Base-by-base conservation (phyloP, 2,797 vertebrate genomes). In the Anas capensis region DNA sequence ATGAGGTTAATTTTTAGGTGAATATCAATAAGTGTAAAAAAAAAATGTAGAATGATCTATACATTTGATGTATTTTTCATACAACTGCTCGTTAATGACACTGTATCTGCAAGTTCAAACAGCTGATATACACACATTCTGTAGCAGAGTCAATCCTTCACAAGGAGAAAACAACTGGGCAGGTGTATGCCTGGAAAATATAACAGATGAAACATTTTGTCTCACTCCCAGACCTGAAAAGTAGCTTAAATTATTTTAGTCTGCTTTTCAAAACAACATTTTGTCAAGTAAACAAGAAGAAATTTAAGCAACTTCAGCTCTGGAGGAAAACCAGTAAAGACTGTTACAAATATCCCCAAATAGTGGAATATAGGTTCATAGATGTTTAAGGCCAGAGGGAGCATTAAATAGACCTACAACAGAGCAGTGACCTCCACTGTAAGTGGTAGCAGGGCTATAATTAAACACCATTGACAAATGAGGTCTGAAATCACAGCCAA, bases 391-490 rank as follows among this genome's bases (percentile, higher is more conserved):
- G 85, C 91, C 93, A 80, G 90, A 92, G 86, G 86, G 86, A 95
- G 44, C 57, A 87, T 54, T 88, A 93, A 94, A 95, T 2, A 94
- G 75, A 92, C 81, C 69, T 78, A 93, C 64, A 90, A 58, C 62
- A 75, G 26, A 89, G 68, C 8, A 2, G 78, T 89, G 92, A 93
- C 91, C 90, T 95, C 90, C 71, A 58, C 78, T 80, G n/a, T 75
- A 93, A 94, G 71, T 88, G 68, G 85, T 29, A 84, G 53, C 49
- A 80, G 40, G 75, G 78, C 83, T 95, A 93, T 95, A 95, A 97
- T 96, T 96, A 97, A 96, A 88, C 92, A 89, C 36, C 78, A 95
- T 53, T 97, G 95, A 93, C 95, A 95, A 97, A 96, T 77, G 94
- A 94, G 83, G 92, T 85, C 88, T 96, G 93, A 96, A 97, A 96